phyloP scores from a whole-genome alignment of 2,888 invertebrate genomes.

The Acronicta alni region DNA sequence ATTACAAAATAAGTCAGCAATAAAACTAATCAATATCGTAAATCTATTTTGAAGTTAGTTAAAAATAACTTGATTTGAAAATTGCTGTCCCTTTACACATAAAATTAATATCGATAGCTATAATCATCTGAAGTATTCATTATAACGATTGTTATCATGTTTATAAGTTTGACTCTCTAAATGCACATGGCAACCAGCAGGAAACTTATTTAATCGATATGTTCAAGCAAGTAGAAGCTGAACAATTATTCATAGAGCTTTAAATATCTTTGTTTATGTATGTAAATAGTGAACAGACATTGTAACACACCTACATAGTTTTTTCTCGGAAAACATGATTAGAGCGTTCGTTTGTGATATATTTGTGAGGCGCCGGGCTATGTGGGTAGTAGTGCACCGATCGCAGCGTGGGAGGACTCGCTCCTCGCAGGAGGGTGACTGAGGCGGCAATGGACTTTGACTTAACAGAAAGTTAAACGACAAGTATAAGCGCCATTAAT shows the following conservation, averaged over 20 bases:
- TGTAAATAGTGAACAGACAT: slow-evolving; percentile 41
- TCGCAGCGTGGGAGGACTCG: slow-evolving; percentile 71
- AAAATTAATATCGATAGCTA: not conserved
- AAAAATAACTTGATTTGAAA: no score
- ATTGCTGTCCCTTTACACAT: no score
- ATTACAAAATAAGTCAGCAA: no score
- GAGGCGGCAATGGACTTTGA: slow-evolving; percentile 55
- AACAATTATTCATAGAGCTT: slow-evolving; percentile 22
- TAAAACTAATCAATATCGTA: no score
- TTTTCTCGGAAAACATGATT: slow-evolving; percentile 48
- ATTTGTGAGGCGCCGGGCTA: slow-evolving; percentile 8
- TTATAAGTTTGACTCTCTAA: not conserved
- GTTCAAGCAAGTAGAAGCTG: slow-evolving; percentile 6
- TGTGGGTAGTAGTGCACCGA: slow-evolving; percentile 55
- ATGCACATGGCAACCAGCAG: not conserved
- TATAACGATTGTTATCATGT: not conserved
- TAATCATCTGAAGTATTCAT: not conserved
- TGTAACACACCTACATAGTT: slow-evolving; percentile 39
- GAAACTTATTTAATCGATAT: not conserved
- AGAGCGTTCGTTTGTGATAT: slow-evolving; percentile 38
- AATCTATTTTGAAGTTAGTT: no score
- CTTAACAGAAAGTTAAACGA: slow-evolving; percentile 50
- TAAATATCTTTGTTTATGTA: slow-evolving; percentile 47
- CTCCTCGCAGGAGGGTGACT: slow-evolving; percentile 52
- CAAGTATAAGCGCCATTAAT: no score